These are phyloP conservation scores for Notechis scutatus DNA, from an alignment of 2,113 vertebrate species.

Conservation along the genomic window DNA sequence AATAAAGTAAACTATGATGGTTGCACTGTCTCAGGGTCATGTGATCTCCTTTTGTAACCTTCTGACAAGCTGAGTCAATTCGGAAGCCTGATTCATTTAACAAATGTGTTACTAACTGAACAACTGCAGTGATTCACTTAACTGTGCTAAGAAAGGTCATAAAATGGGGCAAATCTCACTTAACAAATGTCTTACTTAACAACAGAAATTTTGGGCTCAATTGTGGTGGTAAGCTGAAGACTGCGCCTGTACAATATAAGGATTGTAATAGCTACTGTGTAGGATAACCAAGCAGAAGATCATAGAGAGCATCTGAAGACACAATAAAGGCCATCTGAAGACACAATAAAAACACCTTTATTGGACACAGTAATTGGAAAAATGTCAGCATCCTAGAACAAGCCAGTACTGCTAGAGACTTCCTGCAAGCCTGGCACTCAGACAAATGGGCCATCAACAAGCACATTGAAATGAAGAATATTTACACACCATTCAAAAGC, in stretches of 20 bases:
- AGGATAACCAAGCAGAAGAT: neutral
- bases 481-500: neutral
- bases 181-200: neutral
- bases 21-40: neutral
- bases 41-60: neutral
- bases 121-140: neutral
- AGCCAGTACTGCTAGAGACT: neutral
- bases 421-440: neutral
- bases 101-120: neutral
- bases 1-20: neutral
- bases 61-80: neutral
- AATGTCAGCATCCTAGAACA: neutral
- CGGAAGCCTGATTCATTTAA: neutral
- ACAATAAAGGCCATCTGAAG: neutral
- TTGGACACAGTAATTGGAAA: neutral
- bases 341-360: neutral
- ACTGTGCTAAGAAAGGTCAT: neutral
- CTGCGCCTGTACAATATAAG: neutral
- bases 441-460: neutral
- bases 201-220: neutral
- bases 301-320: neutral
- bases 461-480: neutral
- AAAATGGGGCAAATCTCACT: neutral
- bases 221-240: neutral
- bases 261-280: neutral